A percentile compares a stretch with the other conserved stretches of the same genome.
These are phyloP conservation scores for Gymnogyps californianus DNA, from an alignment of 2,113 vertebrate species.

Conservation along the genomic window DNA sequence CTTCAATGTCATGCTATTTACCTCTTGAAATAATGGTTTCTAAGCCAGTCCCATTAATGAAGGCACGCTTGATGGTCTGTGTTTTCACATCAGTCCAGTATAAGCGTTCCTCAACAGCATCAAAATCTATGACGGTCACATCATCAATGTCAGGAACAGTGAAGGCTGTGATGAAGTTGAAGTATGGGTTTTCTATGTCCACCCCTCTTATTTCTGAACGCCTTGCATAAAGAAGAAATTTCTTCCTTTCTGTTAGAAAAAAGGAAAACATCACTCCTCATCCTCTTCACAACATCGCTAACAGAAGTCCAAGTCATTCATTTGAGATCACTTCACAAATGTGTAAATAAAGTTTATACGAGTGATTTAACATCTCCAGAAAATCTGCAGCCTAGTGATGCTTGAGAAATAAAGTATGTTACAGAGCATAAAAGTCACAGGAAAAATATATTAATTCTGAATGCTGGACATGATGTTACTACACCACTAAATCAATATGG, in stretches of 20 bases:
- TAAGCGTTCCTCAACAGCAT: constrained; percentile 88
- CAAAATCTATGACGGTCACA: constrained; percentile 94
- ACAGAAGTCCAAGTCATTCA: background rate
- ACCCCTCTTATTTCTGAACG: constrained; percentile 95
- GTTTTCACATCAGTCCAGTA: constrained; percentile 98
- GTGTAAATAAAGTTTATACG: background rate
- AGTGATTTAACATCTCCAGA: background rate
- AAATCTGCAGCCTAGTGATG: background rate
- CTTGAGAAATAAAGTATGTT: background rate
- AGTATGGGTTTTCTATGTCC: constrained; percentile 95
- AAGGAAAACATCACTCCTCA: background rate
- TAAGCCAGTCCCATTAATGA: constrained; percentile 94
- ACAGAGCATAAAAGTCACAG: background rate
- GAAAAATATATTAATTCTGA: background rate
- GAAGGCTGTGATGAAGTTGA: constrained; percentile 97
- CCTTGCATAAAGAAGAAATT: constrained; percentile 92
- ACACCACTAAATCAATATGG: background rate
- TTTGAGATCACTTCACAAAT: background rate
- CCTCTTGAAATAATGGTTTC: constrained; percentile 95
- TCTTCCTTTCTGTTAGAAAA: constrained; percentile 84
- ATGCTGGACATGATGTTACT: too few relatives aligned
- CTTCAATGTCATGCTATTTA: constrained; percentile 27
- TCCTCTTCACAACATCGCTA: background rate
- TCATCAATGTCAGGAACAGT: constrained; percentile 98
- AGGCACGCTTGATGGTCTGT: constrained; percentile 93